Base-by-base conservation (phyloP, 2,888 invertebrate species). In the Agonum fuliginosum region DNA sequence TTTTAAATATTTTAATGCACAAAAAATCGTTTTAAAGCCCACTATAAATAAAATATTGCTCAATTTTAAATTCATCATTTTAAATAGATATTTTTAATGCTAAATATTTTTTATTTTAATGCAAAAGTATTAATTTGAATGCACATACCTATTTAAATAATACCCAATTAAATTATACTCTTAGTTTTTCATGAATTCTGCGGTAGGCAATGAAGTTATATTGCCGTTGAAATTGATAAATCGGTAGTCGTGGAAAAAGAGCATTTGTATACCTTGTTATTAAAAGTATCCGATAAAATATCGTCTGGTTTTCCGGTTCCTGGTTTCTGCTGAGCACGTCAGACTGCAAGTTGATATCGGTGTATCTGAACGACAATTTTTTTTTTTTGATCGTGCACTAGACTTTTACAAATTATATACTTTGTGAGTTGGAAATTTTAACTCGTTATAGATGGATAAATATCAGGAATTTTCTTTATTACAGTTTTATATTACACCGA, bases 291-390 rank as follows among this genome's bases (percentile, higher is more conserved):
- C 46, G 46, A 46, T 46, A 46, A 46, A 46, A 46, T 17, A 46
- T 46, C 46, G 46, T 46, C 46, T 46, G 19, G 46, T 46, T 46
- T 46, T 46, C 46, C 46, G 46, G 46, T 46, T 46, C 17, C 14
- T 17, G 46, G 12, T 46, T 46, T 46, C 46, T 46, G 46, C 46
- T 46, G 46, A 46, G 46, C 17, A 17, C 17, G 46, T 46, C 46
- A 46, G 46, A 46, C 46, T 46, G 17, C 17, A 46, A 46, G 46
- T 17, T 46, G 46, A 46, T 46, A 46, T 46, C 17, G 46, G 46
- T 46, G 46, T 37, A 46, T 46, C 46, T 17, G 19, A 46, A 46
- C 46, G 46, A 46, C 46, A 46, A 46, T 46, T 46, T 46, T 46
- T 46, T 46, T 6, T 46, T 17, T 17, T 6, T 46, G 46, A 46